These are phyloP conservation scores for Orgyia antiqua DNA, from an alignment of 2,888 invertebrate species.

Conservation along the genomic window DNA sequence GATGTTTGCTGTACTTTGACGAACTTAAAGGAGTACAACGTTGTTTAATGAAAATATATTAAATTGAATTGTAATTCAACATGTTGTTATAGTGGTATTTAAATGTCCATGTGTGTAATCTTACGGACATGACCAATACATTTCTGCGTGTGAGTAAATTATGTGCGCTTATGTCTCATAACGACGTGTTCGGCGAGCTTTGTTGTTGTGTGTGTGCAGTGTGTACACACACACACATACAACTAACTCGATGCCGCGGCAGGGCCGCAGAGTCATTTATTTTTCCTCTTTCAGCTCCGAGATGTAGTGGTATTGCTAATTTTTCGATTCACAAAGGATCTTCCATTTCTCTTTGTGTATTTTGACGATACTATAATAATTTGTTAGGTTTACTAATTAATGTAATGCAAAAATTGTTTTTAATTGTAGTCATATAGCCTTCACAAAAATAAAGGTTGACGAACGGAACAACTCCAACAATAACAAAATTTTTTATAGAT, in stretches of 20 bases:
- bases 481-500: no score
- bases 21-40: no score
- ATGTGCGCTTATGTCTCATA: conserved; percentile 50
- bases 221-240: conserved; percentile 54
- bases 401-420: no score
- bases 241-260: conserved; percentile 46
- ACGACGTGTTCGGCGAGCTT: conserved; percentile 51
- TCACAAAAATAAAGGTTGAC: no score
- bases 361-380: no score
- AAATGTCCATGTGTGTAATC: conserved; percentile 27
- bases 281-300: conserved; percentile 62
- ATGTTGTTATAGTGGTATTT: conserved; percentile 18
- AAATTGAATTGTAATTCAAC: background rate
- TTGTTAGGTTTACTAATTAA: no score
- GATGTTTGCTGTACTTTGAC: background rate
- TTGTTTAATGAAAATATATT: background rate
- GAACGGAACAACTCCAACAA: no score
- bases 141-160: conserved; percentile 50
- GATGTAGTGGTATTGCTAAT: conserved; percentile 44
- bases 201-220: conserved; percentile 41
- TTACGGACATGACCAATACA: conserved; percentile 26
- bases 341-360: no score
- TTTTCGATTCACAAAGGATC: conserved; percentile 22
- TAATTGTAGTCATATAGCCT: no score
- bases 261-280: conserved; percentile 69